Evolutionary conservation across 2,888 invertebrate species (phyloP), one percentile per base, ranked within the genome.

Genomic region (Troides aeacus): DNA sequence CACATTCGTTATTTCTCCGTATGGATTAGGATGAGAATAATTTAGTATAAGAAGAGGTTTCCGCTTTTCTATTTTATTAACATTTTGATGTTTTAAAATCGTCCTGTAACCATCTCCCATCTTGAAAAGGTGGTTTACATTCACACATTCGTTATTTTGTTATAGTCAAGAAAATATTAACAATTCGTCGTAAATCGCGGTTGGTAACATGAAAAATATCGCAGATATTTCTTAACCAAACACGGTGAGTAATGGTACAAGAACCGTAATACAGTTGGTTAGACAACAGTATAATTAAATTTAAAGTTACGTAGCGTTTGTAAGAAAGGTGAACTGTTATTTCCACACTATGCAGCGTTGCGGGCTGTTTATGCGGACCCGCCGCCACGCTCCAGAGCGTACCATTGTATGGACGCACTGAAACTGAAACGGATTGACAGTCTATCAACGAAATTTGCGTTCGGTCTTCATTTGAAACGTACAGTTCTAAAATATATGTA

Each of bases 191-290:
- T 39, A 7, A 39, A 39, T 39, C 39, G 8, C 39, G 10, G 1
- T 39, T 1, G 8, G 39, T 39, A 39, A 7, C 10, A 39, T 10
- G 10, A 39, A 39, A 39, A 39, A 10, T 15, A 15, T 15, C 15
- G 46, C 15, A 46, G 46, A 15, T 46, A 4, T 46, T 46, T 46
- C 46, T 15, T 39, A 61, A 62, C 12, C 12, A 6, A 7, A 63
- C 42, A 53, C 36, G 6, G 36, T 50, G 17, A 66, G 57, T 15
- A 46, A 62, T 67, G 17, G 23, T 42, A 42, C 18, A 46, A 30
- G 18, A 57, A 63, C 62, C 42, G 12, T 17, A 42, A 46, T 57
- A 62, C 62, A 62, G 58, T 53, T 57, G 57, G 68, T 63, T 68
- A 46, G 62, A 46, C 58, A 63, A 57, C 21, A 12, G 46, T 62